These are phyloP conservation scores for Neoniphon sammara DNA, from an alignment of 2,797 vertebrate genomes.

Conservation along the genomic window DNA sequence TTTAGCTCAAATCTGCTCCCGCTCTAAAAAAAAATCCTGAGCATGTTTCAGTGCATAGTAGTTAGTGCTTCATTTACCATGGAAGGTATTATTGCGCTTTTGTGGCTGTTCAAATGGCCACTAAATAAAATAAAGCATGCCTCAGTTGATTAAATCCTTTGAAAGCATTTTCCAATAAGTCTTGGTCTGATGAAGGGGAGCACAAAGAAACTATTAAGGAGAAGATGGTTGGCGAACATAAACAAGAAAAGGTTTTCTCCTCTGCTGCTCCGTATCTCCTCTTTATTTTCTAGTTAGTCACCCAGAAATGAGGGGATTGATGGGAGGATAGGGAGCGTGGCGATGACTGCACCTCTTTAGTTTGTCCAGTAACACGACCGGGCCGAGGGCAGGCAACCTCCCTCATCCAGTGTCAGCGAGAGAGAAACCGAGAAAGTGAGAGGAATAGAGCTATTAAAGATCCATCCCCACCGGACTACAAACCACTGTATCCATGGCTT, in stretches of 20 bases:
- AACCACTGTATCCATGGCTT: neutral
- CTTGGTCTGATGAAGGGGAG: conserved; percentile 5
- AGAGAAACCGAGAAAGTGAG: neutral
- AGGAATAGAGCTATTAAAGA: conserved; percentile 1
- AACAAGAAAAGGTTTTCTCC: neutral
- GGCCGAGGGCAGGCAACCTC: neutral
- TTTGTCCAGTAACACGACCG: conserved; percentile 12
- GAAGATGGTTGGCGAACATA: neutral
- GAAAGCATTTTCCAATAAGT: neutral
- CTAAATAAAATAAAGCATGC: neutral
- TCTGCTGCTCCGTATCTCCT: neutral
- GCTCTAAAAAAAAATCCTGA: neutral
- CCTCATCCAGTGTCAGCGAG: neutral
- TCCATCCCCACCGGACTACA: neutral
- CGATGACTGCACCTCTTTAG: conserved; percentile 4
- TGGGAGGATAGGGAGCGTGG: neutral
- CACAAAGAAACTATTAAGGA: neutral
- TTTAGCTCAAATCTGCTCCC: conserved; percentile 9
- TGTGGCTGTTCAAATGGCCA: neutral
- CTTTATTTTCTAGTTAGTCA: conserved; percentile 34
- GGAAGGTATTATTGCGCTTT: neutral
- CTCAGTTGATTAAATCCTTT: too few relatives aligned
- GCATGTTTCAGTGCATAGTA: neutral
- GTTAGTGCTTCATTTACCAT: neutral
- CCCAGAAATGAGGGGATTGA: neutral